Evolutionary conservation across 2,113 vertebrate species (phyloP), one percentile per base, ranked within the genome.

Genomic region (Procavia capensis): DNA sequence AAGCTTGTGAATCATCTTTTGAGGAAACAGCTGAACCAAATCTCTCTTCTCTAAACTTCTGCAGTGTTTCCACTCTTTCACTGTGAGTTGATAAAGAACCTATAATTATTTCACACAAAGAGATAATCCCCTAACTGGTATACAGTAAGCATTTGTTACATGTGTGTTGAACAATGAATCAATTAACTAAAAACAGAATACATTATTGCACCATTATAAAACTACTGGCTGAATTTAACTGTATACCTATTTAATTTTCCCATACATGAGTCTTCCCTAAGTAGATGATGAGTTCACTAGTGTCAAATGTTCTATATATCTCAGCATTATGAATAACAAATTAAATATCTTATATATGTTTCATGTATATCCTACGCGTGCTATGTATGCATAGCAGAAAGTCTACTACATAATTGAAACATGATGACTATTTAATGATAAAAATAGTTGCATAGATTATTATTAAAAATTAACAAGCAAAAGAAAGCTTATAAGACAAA

Each of bases 401-500:
- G 64, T 31, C 11, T 66, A 61, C 13, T 74, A 36, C 14, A 34
- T 74, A 83, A 13, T 10, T 96, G 63, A 82, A 72, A 39, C 6
- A 45, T 34, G n/a, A 17, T 85, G 70, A 95, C 76, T 91, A 78
- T 22, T 76, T 90, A 70, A 47, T 85, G 36, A 88, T 80, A 92
- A 83, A 90, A 90, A 63, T 54, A 91, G 24, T 70, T 64, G 1
- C 34, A 70, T 43, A 75, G 0, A 83, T 36, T 14, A 63, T 90
- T 86, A 82, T 78, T 68, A 85, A 92, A 94, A 86, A 85, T 63
- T 88, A 85, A 11, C 79, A 88, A 84, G 68, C 50, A 97, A 94
- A 66, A 70, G 22, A 88, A 96, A 74, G 25, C 39, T 68, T 57
- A 13, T 78, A 86, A 89, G n/a, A 88, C 43, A 87, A 92, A 95